A percentile compares a stretch with the other conserved stretches of the same genome.
These are phyloP conservation scores for Druceiella hillmani DNA, from an alignment of 2,888 invertebrate species.

Conservation along the genomic window DNA sequence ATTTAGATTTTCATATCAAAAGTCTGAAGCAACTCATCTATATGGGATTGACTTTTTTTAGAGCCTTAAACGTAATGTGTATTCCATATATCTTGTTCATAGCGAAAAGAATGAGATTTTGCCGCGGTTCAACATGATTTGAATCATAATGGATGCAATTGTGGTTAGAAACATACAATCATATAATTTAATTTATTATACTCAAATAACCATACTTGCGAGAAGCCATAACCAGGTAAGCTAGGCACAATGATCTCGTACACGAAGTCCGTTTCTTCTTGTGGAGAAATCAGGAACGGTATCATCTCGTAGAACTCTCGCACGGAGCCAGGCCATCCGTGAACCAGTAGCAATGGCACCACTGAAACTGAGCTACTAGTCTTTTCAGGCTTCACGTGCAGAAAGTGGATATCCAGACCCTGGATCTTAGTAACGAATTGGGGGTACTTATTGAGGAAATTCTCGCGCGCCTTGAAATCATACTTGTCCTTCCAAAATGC, in stretches of 20 bases:
- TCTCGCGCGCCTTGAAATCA: conserved; percentile 59
- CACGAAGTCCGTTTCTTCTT: conserved; percentile 33
- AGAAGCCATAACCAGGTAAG: conserved; percentile 29
- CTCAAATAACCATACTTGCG: conserved; percentile 4
- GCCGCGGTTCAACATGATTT: too few relatives aligned
- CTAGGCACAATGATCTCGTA: conserved; percentile 48
- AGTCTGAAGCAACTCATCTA: too few relatives aligned
- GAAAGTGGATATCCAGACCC: conserved; percentile 64
- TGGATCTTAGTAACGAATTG: conserved; percentile 69
- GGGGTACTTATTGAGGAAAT: conserved; percentile 56
- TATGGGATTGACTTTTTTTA: too few relatives aligned
- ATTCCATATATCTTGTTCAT: too few relatives aligned
- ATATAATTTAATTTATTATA: too few relatives aligned
- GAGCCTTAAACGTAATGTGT: too few relatives aligned
- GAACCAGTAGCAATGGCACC: conserved; percentile 59
- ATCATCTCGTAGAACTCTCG: conserved; percentile 66
- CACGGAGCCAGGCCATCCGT: conserved; percentile 81
- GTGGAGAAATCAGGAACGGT: conserved; percentile 49
- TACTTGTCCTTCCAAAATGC: conserved; percentile 60
- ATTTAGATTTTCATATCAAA: too few relatives aligned
- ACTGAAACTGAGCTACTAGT: conserved; percentile 34
- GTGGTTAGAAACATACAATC: too few relatives aligned
- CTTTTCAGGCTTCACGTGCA: conserved; percentile 55
- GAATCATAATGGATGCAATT: too few relatives aligned
- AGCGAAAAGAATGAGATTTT: too few relatives aligned